Conservation (phyloP, 2,888 invertebrate genomes). For the Luffia ferchaultella region DNA sequence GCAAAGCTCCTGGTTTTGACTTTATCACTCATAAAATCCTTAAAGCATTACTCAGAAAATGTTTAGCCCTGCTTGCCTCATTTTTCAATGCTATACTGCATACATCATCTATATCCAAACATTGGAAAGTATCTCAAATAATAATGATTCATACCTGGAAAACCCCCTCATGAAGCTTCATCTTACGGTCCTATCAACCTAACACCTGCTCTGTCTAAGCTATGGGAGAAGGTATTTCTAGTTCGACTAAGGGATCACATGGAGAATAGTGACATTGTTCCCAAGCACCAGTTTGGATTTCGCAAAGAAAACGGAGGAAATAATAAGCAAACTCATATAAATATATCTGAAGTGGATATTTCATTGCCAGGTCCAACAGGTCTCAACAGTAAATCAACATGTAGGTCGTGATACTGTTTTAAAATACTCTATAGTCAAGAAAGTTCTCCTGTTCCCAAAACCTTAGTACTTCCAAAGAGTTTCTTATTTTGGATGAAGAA, state of each 20-base stretch:
- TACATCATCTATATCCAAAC: not conserved
- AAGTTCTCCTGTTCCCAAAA: no score
- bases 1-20: not conserved
- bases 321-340: no score
- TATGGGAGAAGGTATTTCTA: not conserved
- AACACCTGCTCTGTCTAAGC: not conserved
- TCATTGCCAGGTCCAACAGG: not conserved
- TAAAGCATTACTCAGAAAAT: not conserved
- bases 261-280: not conserved
- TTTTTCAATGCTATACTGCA: not conserved
- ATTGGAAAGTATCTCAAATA: not conserved
- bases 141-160: no score
- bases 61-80: not conserved
- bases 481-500: no score
- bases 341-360: no score
- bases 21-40: not conserved
- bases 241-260: not conserved
- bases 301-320: no score
- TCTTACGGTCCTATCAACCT: not conserved
- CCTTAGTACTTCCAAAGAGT: no score
- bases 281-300: conserved; percentile 1
- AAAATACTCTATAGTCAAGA: not conserved
- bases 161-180: not conserved
- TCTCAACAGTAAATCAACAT: not conserved
- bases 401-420: not conserved